These are phyloP conservation scores for Pseudeuparius sepicola DNA, from an alignment of 2,888 invertebrate species.

Conservation along the genomic window DNA sequence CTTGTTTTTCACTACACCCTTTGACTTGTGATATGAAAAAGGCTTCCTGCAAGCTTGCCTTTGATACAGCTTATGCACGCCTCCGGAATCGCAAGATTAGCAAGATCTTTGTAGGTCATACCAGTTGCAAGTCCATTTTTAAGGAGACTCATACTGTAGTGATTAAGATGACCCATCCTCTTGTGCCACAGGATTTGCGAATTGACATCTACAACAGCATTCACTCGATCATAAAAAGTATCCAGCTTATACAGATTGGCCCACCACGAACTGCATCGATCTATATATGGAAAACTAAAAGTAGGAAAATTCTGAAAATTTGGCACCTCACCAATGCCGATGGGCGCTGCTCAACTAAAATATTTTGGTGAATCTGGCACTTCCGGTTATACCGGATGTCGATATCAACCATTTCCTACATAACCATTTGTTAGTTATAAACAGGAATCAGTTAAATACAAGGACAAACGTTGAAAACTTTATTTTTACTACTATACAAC, in stretches of 20 bases:
- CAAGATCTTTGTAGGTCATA: slow-evolving; percentile 12
- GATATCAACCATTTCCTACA: too few species aligned
- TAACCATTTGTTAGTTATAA: too few species aligned
- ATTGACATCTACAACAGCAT: slow-evolving; percentile 12
- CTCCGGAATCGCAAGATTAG: slow-evolving; percentile 10
- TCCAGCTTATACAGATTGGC: slow-evolving; percentile 10
- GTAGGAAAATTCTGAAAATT: too few species aligned
- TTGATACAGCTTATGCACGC: slow-evolving; percentile 19
- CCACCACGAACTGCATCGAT: too few species aligned
- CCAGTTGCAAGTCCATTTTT: slow-evolving; percentile 20
- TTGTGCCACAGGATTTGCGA: slow-evolving; percentile 17
- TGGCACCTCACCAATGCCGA: too few species aligned
- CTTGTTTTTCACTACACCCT: slow-evolving; percentile 24
- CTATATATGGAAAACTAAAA: too few species aligned
- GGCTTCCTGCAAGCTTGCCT: slow-evolving; percentile 21
- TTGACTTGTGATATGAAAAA: slow-evolving; percentile 31
- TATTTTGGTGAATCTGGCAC: too few species aligned
- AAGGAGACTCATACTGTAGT: slow-evolving; percentile 18
- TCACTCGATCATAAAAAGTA: slow-evolving; percentile 7
- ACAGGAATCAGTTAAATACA: too few species aligned
- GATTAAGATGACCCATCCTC: slow-evolving; percentile 19
- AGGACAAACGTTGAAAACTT: too few species aligned
- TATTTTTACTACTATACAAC: too few species aligned
- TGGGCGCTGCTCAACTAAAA: too few species aligned
- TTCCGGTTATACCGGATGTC: too few species aligned